Percentiles rank a stretch among this genome's conserved stretches.
phyloP scores from a whole-genome alignment of 2,888 invertebrate species.

The Dryobota labecula region DNA sequence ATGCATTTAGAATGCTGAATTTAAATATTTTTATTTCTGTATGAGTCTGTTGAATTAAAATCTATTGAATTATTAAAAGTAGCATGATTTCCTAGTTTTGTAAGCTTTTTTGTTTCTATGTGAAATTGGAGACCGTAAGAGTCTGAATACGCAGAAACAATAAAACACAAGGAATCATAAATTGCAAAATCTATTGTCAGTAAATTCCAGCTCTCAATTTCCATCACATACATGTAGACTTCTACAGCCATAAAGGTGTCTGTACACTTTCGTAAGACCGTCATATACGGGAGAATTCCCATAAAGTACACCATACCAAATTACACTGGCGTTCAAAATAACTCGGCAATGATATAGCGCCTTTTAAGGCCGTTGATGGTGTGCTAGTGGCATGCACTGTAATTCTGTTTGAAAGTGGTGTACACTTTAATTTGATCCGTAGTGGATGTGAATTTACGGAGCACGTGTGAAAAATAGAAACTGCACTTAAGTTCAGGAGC shows the following conservation, averaged over 20 bases:
- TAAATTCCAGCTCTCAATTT: constrained; percentile 34
- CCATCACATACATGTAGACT: constrained; percentile 34
- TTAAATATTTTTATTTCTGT: too few species aligned
- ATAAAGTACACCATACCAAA: constrained; percentile 67
- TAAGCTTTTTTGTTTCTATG: too few species aligned
- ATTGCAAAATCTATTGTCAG: constrained; percentile 22
- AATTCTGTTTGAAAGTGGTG: constrained; percentile 68
- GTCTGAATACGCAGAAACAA: neutral
- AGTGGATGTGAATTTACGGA: constrained; percentile 64
- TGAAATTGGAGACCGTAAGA: too few species aligned
- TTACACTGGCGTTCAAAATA: constrained; percentile 72
- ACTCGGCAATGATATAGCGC: constrained; percentile 70
- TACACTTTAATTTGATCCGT: constrained; percentile 72
- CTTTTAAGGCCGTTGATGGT: constrained; percentile 64
- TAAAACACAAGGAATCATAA: neutral
- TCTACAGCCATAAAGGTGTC: constrained; percentile 36
- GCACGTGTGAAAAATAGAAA: constrained; percentile 73
- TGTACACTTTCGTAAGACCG: constrained; percentile 51
- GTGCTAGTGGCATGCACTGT: constrained; percentile 61
- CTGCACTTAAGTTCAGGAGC: constrained; percentile 55
- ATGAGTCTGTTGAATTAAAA: too few species aligned
- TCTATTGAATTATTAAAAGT: too few species aligned
- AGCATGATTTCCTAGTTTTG: neutral
- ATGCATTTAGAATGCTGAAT: too few species aligned
- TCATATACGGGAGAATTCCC: constrained; percentile 65